Percentiles rank a stretch among this genome's conserved stretches.
Conservation (phyloP, 2,113 vertebrate genomes). For the Carollia perspicillata region DNA sequence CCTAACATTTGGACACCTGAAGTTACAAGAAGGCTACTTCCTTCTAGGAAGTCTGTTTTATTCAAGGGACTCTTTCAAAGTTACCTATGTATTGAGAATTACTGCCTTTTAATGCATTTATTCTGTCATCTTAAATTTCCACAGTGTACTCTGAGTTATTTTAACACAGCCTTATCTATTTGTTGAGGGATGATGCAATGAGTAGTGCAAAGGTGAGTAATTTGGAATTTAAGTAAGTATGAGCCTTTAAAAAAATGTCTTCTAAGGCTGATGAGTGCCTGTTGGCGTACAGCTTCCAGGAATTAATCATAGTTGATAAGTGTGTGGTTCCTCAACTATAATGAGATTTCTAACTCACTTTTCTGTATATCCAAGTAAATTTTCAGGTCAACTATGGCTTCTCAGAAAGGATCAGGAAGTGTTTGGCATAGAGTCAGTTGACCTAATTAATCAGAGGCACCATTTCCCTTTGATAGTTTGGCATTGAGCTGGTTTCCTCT, state of each 20-base stretch:
- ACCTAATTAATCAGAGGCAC: not conserved
- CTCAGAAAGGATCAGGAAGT: constrained; percentile 15
- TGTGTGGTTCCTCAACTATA: not conserved
- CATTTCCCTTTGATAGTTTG: not conserved
- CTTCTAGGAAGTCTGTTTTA: not conserved
- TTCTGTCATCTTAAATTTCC: not conserved
- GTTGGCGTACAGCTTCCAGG: not conserved
- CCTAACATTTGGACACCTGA: not conserved
- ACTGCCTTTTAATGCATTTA: not conserved
- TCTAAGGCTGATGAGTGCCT: not conserved
- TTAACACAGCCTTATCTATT: not conserved
- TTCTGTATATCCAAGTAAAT: not conserved
- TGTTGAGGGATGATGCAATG: not conserved
- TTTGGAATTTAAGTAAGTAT: not conserved
- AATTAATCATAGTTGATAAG: not conserved
- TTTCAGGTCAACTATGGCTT: not conserved
- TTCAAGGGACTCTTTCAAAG: not conserved
- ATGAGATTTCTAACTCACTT: not conserved
- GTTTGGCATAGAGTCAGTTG: not conserved
- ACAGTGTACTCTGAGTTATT: not conserved
- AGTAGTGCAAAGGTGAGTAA: not conserved
- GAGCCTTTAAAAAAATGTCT: not conserved
- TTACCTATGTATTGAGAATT: not conserved
- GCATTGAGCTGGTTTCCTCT: constrained; percentile 29
- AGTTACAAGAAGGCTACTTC: not conserved